A percentile compares a stretch with the other conserved stretches of the same genome.
Evolutionary conservation across 2,113 vertebrate genomes (phyloP).

Genomic region (Argyrosomus japonicus): DNA sequence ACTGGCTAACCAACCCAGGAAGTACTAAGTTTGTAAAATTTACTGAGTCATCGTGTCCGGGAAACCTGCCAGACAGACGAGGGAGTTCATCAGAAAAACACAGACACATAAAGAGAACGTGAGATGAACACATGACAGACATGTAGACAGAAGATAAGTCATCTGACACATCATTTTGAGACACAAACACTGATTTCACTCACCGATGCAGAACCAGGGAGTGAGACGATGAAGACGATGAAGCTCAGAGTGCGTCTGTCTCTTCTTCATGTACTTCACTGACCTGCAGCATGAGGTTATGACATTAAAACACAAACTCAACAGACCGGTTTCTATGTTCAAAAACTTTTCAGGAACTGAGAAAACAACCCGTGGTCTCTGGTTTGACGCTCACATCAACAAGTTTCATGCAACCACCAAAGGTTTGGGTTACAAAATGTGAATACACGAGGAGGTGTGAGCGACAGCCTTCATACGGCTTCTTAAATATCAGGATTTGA

Average conservation of each 20-base stretch:
- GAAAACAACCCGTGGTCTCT: neutral
- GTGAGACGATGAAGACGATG: neutral
- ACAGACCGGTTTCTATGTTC: neutral
- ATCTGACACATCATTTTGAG: neutral
- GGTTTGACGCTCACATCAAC: neutral
- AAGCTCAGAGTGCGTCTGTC: neutral
- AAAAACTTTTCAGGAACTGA: neutral
- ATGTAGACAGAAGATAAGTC: neutral
- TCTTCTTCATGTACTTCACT: neutral
- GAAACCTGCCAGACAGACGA: constrained; percentile 2
- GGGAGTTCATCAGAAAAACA: neutral
- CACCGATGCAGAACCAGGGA: neutral
- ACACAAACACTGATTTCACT: neutral
- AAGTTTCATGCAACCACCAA: neutral
- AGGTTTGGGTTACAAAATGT: too few species aligned
- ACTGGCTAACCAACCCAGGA: neutral
- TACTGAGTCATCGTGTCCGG: constrained; percentile 44
- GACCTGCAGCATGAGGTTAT: neutral
- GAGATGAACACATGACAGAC: neutral
- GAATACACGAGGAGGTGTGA: neutral
- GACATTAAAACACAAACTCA: neutral
- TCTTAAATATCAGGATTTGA: neutral
- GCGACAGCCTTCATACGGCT: neutral
- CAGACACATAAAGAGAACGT: neutral
- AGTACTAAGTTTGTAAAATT: neutral